Percentiles rank a stretch among this genome's conserved stretches.
These are phyloP conservation scores for Zaprionus camerounensis DNA, from an alignment of 1,140 invertebrate genomes.

Conservation along the genomic window DNA sequence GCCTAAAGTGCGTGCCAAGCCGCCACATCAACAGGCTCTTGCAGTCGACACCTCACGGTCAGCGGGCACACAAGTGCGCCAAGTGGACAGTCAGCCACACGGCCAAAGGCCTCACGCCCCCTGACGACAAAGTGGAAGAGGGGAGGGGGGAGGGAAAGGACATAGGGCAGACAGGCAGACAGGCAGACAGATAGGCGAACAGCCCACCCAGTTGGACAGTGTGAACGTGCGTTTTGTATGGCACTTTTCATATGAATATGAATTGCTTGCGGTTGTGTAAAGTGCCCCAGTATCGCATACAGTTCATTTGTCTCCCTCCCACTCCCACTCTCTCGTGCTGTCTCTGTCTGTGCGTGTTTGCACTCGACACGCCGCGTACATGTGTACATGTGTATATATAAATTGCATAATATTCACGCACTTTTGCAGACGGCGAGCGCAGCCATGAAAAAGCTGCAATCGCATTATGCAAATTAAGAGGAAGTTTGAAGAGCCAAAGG, in stretches of 20 bases:
- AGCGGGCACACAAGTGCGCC: constrained; percentile 48
- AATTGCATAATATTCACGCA: constrained; percentile 31
- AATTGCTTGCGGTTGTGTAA: constrained; percentile 77
- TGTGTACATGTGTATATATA: constrained; percentile 2
- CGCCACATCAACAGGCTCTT: constrained; percentile 56
- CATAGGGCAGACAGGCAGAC: constrained; percentile 7
- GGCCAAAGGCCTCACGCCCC: not conserved
- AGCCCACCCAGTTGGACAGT: constrained; percentile 22
- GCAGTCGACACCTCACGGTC: constrained; percentile 53
- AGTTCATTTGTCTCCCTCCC: constrained; percentile 48
- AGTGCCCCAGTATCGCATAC: constrained; percentile 63
- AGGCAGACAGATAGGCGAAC: constrained; percentile 2
- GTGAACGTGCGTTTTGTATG: constrained; percentile 57
- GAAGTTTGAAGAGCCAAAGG: constrained; percentile 25
- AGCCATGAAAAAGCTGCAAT: constrained; percentile 29
- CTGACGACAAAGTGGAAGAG: not conserved
- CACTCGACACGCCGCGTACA: constrained; percentile 11
- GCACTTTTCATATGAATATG: constrained; percentile 80
- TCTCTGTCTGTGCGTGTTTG: constrained; percentile 12
- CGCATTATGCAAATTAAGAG: constrained; percentile 40
- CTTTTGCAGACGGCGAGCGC: constrained; percentile 25
- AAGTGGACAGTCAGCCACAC: constrained; percentile 39
- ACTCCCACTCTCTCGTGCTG: not conserved
- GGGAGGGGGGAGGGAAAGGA: not conserved
- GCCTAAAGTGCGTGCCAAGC: constrained; percentile 49